Conservation (phyloP, 2,797 vertebrate species). For the Trichosurus vulpecula region DNA sequence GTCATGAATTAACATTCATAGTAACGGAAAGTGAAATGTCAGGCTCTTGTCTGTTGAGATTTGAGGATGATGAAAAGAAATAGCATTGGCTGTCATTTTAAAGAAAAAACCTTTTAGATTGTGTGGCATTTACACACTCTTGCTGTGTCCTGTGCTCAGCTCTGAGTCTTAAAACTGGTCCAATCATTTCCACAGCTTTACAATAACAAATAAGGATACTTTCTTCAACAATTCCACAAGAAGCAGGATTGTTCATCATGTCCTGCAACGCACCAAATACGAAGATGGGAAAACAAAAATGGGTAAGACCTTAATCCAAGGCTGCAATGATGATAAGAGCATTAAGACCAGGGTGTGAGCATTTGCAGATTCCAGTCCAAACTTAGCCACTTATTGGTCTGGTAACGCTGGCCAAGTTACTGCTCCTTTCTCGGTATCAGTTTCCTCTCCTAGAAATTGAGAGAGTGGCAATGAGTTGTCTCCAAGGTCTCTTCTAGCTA, state of each 20-base stretch:
- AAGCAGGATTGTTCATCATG: conserved; percentile 97
- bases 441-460: not conserved
- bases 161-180: conserved; percentile 67
- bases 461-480: not conserved
- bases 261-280: conserved; percentile 97
- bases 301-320: conserved; percentile 86
- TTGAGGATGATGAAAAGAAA: not conserved
- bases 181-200: conserved; percentile 89
- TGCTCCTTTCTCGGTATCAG: not conserved
- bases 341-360: not conserved
- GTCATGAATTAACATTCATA: not conserved
- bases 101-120: conserved; percentile 43
- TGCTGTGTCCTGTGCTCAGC: not conserved
- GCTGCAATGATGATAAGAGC: not conserved
- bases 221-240: conserved; percentile 99
- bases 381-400: not conserved
- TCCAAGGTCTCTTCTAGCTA: not conserved
- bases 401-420: not conserved
- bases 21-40: not conserved
- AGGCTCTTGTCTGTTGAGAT: not conserved
- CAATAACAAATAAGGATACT: conserved; percentile 96
- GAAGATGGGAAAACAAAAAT: conserved; percentile 98
- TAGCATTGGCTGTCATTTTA: not conserved
- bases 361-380: not conserved
- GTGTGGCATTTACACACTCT: not conserved